Evolutionary conservation across 2,797 vertebrate genomes (phyloP).

Genomic region (Chelon auratus): DNA sequence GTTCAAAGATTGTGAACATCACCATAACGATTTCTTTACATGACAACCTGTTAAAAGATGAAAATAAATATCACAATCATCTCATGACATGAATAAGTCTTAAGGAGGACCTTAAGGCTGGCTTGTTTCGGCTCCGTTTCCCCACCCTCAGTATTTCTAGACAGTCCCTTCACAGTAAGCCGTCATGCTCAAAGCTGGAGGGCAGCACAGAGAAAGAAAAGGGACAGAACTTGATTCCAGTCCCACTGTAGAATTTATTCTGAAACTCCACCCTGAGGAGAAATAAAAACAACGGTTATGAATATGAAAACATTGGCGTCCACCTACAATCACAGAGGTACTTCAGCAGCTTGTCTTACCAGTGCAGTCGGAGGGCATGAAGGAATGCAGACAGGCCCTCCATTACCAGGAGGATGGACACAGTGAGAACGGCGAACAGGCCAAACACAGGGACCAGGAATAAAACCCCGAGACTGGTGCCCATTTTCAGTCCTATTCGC

Average conservation of each 20-base stretch:
- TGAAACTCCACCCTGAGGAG: constrained; percentile 97
- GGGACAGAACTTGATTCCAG: constrained; percentile 93
- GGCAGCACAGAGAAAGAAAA: constrained; percentile 91
- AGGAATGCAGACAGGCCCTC: constrained; percentile 98
- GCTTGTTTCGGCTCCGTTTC: constrained; percentile 32
- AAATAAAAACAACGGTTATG: constrained; percentile 21
- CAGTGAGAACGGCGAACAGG: constrained; percentile 91
- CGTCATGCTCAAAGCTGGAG: constrained; percentile 82
- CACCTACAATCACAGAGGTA: not conserved
- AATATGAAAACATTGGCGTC: constrained; percentile 24
- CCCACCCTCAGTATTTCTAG: constrained; percentile 16
- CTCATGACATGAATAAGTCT: constrained; percentile 20
- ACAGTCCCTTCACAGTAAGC: constrained; percentile 75
- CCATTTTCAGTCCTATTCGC: constrained; percentile 89
- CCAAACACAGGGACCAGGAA: constrained; percentile 90
- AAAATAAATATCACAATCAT: constrained; percentile 32
- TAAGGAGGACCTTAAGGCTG: constrained; percentile 21
- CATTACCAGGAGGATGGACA: constrained; percentile 96
- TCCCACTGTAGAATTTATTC: constrained; percentile 95
- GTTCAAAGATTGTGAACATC: constrained; percentile 16
- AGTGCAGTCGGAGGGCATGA: constrained; percentile 95
- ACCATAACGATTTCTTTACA: not conserved
- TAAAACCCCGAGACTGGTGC: constrained; percentile 84
- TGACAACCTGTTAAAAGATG: constrained; percentile 27
- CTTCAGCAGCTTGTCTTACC: constrained; percentile 81